Conservation (phyloP, 2,113 vertebrate genomes). For the Marcusenius ussheri region DNA sequence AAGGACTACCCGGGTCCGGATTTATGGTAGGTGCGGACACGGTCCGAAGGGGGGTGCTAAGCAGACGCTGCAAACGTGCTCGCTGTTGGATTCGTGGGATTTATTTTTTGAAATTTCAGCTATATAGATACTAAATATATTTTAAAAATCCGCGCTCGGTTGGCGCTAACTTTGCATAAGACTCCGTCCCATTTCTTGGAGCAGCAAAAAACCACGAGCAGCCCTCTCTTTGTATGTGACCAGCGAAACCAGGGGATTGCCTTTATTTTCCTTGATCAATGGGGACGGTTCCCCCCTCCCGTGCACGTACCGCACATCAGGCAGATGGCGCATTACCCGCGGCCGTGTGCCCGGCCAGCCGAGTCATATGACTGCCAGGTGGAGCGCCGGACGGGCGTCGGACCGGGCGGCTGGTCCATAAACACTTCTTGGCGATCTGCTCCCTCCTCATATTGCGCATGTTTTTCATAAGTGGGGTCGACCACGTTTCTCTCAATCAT, state of each 20-base stretch:
- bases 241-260: not conserved
- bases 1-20: constrained; percentile 47
- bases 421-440: not conserved
- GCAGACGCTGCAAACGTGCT: not conserved
- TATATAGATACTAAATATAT: not conserved
- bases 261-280: not conserved
- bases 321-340: not conserved
- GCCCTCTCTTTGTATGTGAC: not conserved
- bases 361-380: not conserved
- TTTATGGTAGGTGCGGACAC: constrained; percentile 53
- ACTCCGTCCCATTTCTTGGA: not conserved
- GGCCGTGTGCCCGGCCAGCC: not conserved
- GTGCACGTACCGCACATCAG: not conserved
- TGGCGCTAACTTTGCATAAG: not conserved
- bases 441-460: not conserved
- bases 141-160: not conserved
- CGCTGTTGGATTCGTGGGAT: not conserved
- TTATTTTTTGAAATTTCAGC: not conserved
- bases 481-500: not conserved
- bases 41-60: not conserved
- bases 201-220: not conserved
- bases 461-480: not conserved
- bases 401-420: not conserved
- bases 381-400: not conserved
- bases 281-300: not conserved